Conservation (phyloP, 35 echinoderm and acorn worm genomes). For the Lytechinus variegatus region DNA sequence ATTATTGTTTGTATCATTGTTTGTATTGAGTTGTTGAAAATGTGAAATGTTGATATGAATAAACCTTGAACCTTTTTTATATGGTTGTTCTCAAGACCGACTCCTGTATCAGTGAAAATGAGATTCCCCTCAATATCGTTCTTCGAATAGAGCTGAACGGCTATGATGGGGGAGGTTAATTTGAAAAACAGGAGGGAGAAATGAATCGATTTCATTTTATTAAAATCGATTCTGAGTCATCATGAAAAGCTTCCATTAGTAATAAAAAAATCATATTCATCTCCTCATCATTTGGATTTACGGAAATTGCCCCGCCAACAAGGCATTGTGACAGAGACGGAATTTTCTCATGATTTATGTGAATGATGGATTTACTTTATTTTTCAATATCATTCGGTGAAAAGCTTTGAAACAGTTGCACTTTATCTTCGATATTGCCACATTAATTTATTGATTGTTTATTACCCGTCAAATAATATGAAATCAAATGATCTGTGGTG, state of each 20-base stretch:
- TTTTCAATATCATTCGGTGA: no score
- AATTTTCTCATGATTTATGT: no score
- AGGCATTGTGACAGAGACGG: no score
- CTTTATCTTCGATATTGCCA: no score
- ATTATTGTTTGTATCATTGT: no score
- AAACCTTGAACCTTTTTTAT: background rate
- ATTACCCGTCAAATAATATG: no score
- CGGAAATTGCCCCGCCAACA: no score
- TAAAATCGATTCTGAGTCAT: constrained; percentile 7
- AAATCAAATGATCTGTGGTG: no score
- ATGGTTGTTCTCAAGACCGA: background rate
- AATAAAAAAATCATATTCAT: background rate
- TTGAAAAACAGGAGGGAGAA: background rate
- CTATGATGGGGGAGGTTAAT: background rate
- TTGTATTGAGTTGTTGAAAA: no score
- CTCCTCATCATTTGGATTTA: background rate
- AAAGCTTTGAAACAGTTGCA: no score
- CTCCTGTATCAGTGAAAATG: background rate
- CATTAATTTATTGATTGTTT: no score
- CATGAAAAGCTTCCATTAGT: background rate
- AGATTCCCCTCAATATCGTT: background rate
- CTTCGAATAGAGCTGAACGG: background rate
- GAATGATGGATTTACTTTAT: no score
- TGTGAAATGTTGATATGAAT: background rate
- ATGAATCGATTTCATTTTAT: background rate